Conservation (phyloP, 2,888 invertebrate species). For the Campoplex nolae region DNA sequence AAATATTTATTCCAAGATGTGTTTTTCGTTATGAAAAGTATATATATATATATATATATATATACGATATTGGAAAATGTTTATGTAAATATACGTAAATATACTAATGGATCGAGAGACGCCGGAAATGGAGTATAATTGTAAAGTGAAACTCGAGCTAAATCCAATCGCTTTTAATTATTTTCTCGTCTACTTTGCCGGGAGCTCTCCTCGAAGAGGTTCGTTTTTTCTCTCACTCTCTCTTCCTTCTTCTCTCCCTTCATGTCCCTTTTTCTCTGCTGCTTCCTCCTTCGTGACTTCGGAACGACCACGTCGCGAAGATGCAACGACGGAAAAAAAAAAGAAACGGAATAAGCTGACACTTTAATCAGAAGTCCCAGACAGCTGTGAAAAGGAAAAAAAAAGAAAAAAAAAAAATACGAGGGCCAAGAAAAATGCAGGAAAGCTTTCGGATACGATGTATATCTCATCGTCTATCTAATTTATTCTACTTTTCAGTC, state of each 20-base stretch:
- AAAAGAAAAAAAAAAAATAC: background rate
- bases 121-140: conserved; percentile 31
- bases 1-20: background rate
- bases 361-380: conserved; percentile 53
- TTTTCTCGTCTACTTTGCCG: conserved; percentile 30
- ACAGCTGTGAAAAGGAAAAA: conserved; percentile 18
- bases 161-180: conserved; percentile 50
- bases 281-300: background rate
- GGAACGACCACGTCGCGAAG: conserved; percentile 3
- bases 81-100: conserved; percentile 31
- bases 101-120: conserved; percentile 14
- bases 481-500: conserved; percentile 26
- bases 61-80: background rate
- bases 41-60: too few relatives aligned
- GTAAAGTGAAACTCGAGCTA: conserved; percentile 44
- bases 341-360: conserved; percentile 35
- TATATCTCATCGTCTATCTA: background rate
- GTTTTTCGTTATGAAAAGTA: background rate
- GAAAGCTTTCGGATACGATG: conserved; percentile 29
- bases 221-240: conserved; percentile 3
- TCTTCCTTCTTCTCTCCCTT: background rate
- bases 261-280: background rate
- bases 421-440: background rate
- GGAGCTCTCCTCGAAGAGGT: conserved; percentile 8
- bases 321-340: conserved; percentile 25